phyloP scores from a whole-genome alignment of 2,113 vertebrate genomes.

The Plectropomus leopardus region DNA sequence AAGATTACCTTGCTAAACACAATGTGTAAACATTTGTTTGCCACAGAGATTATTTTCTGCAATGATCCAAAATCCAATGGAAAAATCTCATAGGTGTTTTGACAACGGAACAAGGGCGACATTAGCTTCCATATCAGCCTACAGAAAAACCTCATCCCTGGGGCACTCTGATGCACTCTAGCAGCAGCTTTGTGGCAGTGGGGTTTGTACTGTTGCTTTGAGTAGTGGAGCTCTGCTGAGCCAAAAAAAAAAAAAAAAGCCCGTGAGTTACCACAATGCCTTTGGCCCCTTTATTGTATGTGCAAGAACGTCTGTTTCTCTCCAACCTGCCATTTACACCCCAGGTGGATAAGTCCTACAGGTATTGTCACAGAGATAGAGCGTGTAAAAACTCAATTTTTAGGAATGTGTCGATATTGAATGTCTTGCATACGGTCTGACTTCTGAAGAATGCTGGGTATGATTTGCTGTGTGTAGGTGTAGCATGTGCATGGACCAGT shows the following conservation, averaged over 20 bases:
- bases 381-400: slow-evolving; percentile 52
- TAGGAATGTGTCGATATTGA: slow-evolving; percentile 22
- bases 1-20: too few relatives aligned
- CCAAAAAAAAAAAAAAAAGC: slow-evolving; percentile 18
- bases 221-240: slow-evolving; percentile 18
- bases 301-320: slow-evolving; percentile 36
- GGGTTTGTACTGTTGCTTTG: slow-evolving; percentile 7
- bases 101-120: too few relatives aligned
- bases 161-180: background rate
- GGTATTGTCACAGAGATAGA: slow-evolving; percentile 65
- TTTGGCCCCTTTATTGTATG: slow-evolving; percentile 10
- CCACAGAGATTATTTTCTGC: too few relatives aligned
- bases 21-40: too few relatives aligned
- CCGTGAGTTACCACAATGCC: slow-evolving; percentile 50
- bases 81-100: too few relatives aligned
- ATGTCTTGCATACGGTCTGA: slow-evolving; percentile 19
- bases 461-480: slow-evolving; percentile 13
- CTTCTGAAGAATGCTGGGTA: slow-evolving; percentile 26
- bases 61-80: too few relatives aligned
- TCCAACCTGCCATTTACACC: slow-evolving; percentile 40
- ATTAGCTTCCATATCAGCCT: too few relatives aligned
- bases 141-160: too few relatives aligned
- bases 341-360: slow-evolving; percentile 47
- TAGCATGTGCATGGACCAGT: too few relatives aligned
- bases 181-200: background rate